These are phyloP conservation scores for Piezodorus guildinii DNA, from an alignment of 1,140 invertebrate species.

Conservation along the genomic window DNA sequence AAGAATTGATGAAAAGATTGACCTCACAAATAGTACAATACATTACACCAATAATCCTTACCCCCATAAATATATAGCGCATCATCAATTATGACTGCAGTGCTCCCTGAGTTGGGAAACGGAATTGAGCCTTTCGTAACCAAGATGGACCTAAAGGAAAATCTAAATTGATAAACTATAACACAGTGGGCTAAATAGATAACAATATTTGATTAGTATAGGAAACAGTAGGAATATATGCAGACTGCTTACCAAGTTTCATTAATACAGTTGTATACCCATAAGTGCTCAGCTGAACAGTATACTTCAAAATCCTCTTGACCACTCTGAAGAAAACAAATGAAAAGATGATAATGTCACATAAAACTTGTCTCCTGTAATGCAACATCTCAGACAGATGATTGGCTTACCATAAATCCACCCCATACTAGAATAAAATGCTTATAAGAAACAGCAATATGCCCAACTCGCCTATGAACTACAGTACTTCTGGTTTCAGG, in stretches of 20 bases:
- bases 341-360: background rate
- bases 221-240: background rate
- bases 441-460: conserved; percentile 14
- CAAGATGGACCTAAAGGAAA: conserved; percentile 24
- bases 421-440: conserved; percentile 14
- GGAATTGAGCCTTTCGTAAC: conserved; percentile 31
- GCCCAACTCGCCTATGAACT: conserved; percentile 14
- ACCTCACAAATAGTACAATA: background rate
- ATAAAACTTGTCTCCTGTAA: background rate
- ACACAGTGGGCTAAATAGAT: too few species aligned
- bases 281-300: conserved; percentile 29
- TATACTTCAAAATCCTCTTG: conserved; percentile 17
- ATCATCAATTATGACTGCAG: conserved; percentile 32
- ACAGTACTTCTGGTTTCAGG: background rate
- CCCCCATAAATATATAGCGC: conserved; percentile 38
- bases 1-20: background rate
- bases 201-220: too few species aligned
- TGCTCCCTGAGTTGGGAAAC: conserved; percentile 34
- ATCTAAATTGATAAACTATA: background rate
- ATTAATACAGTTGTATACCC: conserved; percentile 33
- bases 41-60: conserved; percentile 4
- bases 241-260: conserved; percentile 32
- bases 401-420: conserved; percentile 9
- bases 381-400: background rate
- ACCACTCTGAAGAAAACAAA: background rate